Evolutionary conservation across 2,113 vertebrate species (phyloP), one percentile per base, ranked within the genome.

Genomic region (Sinocyclocheilus grahami): DNA sequence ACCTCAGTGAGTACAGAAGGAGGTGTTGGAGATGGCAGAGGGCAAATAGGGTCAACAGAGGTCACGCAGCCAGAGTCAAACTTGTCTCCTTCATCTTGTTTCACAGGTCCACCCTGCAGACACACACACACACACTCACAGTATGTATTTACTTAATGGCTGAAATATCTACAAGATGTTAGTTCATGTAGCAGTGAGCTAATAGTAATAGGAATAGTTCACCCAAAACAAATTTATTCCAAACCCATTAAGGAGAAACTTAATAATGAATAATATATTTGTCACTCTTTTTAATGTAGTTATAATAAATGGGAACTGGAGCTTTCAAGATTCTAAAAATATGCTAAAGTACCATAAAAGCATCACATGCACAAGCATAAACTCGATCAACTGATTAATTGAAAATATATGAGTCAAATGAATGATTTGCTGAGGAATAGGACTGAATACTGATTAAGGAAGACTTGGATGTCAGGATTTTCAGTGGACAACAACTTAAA

Each of bases 101-200:
- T 92, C 42, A 76, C 75, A 18, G 86, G 63, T 9, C 85, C 30
- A 46, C 63, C 86, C 93, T 94, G 83, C 7, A 42, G 3, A 42
- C 3, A 82, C 55, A 85, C 9, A 82, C 22, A 51, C n/a, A 71
- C 33, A 60, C 4, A 18, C 33, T 82, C 30, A 39, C 30, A 58
- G 24, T n/a, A 20, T 53, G 46, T 2, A 13, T 48, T 74, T 48
- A 81, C 67, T 37, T 71, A 37, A 71, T 37, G 5, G 67, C 14
- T 33, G 14, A 20, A 37, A 71, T 18, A 71, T 22, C 18, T 22
- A 20, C 10, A 74, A 42, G 9, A 42, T 39, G 14, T 33, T 20
- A 33, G 14, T 3, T 69, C 65, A 18, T 37, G 37, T 11, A 10
- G 37, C 1, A 30, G 30, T 69, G 30, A 67, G 30, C 27, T 69